Base-by-base conservation (phyloP, 2,888 invertebrate species). In the Cecidostiba fungosa region DNA sequence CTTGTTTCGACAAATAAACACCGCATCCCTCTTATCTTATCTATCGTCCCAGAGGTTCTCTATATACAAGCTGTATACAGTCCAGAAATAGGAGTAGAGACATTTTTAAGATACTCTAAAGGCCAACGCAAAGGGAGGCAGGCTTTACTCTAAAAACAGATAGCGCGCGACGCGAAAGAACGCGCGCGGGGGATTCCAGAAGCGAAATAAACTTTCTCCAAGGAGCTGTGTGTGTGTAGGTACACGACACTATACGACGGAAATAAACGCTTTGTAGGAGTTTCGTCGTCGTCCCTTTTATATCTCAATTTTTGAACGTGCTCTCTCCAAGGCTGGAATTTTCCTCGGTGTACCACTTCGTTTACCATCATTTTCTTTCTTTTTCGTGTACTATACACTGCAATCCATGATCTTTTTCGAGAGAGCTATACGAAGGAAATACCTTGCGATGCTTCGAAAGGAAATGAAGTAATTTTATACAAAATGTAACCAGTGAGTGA, bases 201-300 rank as follows among this genome's bases (percentile, higher is more conserved):
- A 87, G 89, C 85, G 88, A 88, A 89, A 89, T 86, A 87, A 89
- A 89, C 87, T 78, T 70, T 69, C 66, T 32, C 66, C 43, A 72
- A 70, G 81, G 66, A 12, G 70, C 14, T 2, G 73, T 14, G 47
- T 59, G 54, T 36, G 16, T 8, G 6, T 6, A 39, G 8, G 74
- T 26, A 39, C 43, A 72, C 50, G 72, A 72, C 77, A 23, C 43
- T 36, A 36, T 6, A 43, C 69, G 89, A 89, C 89, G 29, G 86
- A 89, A 89, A 89, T 89, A 89, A 89, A 89, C 88, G 87, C 89
- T 87, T 88, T 80, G 86, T 86, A 87, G 85, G 85, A 87, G 85
- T 87, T 83, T 85, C 84, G 77, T 23, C 59, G 5, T 26, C 72
- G n/a, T 66, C 80, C 59, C 72, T 84, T 86, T 80, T 80, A 81